phyloP scores from a whole-genome alignment of 2,888 invertebrate genomes.

The Dascillus cervinus region DNA sequence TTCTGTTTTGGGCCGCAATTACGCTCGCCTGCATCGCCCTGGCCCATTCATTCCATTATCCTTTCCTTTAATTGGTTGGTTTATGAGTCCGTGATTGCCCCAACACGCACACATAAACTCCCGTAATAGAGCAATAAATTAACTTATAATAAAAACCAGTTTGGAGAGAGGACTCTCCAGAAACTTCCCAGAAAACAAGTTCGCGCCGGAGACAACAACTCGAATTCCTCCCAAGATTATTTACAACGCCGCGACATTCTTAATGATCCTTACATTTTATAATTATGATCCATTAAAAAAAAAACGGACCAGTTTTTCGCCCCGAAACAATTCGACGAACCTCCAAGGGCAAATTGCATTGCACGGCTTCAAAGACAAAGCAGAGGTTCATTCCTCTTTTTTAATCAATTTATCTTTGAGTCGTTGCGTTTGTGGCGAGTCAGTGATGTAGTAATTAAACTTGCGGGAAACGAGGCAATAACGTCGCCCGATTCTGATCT shows the following conservation, averaged over 20 bases:
- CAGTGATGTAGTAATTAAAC: constrained; percentile 17
- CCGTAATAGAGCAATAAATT: constrained; percentile 24
- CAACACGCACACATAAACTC: constrained; percentile 20
- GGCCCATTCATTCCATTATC: constrained; percentile 21
- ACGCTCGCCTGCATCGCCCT: too few species aligned
- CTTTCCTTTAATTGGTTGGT: constrained; percentile 17
- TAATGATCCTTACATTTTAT: constrained; percentile 3
- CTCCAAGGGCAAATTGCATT: too few species aligned
- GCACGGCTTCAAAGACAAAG: too few species aligned
- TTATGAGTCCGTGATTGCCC: constrained; percentile 15
- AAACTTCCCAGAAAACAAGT: too few species aligned
- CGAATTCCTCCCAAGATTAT: constrained; percentile 10
- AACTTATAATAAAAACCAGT: constrained; percentile 21
- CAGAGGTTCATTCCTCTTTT: too few species aligned
- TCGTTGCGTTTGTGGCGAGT: constrained; percentile 16
- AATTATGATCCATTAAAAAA: constrained; percentile 4
- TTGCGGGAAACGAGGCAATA: too few species aligned
- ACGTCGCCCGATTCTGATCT: too few species aligned
- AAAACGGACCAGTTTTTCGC: too few species aligned
- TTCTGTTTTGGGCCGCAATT: constrained; percentile 14
- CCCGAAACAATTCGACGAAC: too few species aligned
- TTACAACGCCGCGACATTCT: constrained; percentile 9
- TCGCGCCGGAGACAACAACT: too few species aligned
- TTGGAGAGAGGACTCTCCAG: too few species aligned
- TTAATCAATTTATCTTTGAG: constrained; percentile 17